phyloP scores from a whole-genome alignment of 2,888 invertebrate species.

The Elysia crispata region DNA sequence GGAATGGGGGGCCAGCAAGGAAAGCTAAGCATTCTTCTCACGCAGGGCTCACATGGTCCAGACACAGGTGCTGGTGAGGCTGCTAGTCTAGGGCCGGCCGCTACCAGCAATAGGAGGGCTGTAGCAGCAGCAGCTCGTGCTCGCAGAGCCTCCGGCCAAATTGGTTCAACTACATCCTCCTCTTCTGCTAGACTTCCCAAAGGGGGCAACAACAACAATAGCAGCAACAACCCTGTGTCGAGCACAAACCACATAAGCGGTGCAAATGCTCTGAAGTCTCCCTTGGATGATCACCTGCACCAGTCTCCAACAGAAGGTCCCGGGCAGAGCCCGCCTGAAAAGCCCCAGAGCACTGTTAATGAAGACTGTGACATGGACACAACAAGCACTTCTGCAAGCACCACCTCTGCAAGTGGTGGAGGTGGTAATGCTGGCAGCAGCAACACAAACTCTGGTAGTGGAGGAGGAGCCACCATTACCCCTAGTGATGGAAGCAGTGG shows the following conservation, averaged over 20 bases:
- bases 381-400: constrained; percentile 10
- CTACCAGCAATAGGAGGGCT: constrained; percentile 12
- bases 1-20: constrained; percentile 60
- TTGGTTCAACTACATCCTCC: background rate
- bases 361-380: constrained; percentile 60
- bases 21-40: constrained; percentile 43
- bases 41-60: background rate
- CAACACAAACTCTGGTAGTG: constrained; percentile 30
- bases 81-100: background rate
- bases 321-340: constrained; percentile 70
- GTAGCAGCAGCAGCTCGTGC: background rate
- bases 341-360: constrained; percentile 74
- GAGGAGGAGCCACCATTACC: constrained; percentile 50
- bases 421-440: background rate
- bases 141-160: constrained; percentile 32
- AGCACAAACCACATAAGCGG: constrained; percentile 9
- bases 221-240: constrained; percentile 23
- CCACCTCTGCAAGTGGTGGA: background rate
- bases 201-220: background rate
- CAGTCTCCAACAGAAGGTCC: constrained; percentile 72
- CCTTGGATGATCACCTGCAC: constrained; percentile 62
- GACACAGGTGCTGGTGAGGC: constrained; percentile 5
- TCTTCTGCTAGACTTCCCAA: background rate
- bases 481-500: constrained; percentile 81
- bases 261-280: constrained; percentile 56